phyloP scores from a whole-genome alignment of 2,113 vertebrate genomes.

The Panurus biarmicus region DNA sequence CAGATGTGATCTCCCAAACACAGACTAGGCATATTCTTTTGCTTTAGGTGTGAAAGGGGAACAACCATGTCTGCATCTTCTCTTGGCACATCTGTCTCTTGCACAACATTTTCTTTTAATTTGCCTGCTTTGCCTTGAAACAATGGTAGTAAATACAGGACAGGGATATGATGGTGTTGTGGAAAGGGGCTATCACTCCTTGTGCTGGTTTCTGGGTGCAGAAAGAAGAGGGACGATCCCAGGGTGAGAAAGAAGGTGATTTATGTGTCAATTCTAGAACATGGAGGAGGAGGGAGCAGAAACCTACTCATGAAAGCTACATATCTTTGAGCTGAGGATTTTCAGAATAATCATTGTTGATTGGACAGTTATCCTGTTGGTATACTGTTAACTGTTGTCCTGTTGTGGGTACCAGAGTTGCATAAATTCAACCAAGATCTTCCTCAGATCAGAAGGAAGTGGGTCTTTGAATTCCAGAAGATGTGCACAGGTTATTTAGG shows the following conservation, averaged over 20 bases:
- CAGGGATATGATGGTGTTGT: not conserved
- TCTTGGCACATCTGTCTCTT: not conserved
- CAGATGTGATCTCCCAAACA: not conserved
- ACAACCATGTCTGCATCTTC: not conserved
- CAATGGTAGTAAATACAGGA: not conserved
- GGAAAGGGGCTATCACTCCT: not conserved
- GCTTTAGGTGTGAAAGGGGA: not conserved
- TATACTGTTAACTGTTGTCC: not conserved
- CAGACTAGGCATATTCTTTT: not conserved
- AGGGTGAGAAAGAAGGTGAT: not conserved
- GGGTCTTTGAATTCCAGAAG: not conserved
- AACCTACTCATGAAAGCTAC: not conserved
- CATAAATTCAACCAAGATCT: not conserved
- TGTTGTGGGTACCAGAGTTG: not conserved
- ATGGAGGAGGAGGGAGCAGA: not conserved
- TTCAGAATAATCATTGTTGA: not conserved
- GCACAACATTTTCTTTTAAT: not conserved
- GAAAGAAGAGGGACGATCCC: rapidly evolving
- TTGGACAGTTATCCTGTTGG: not conserved
- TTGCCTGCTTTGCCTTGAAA: not conserved
- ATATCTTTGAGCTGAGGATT: not conserved
- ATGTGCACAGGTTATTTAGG: not conserved
- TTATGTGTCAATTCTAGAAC: not conserved
- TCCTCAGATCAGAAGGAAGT: not conserved
- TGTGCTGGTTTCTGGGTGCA: not conserved